A percentile compares a stretch with the other conserved stretches of the same genome.
phyloP scores from a whole-genome alignment of 2,888 invertebrate genomes.

The Thereva unica region DNA sequence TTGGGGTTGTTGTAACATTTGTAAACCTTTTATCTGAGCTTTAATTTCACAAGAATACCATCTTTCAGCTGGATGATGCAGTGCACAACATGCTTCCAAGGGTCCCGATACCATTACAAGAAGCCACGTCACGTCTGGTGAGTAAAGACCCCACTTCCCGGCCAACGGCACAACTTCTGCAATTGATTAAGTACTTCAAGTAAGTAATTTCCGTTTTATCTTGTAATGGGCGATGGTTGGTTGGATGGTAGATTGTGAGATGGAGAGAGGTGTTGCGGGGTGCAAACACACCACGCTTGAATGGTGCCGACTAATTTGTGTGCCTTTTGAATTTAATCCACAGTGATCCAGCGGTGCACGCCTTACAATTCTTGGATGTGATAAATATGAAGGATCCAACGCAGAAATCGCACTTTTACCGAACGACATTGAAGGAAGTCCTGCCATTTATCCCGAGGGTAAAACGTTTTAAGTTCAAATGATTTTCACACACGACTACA shows the following conservation, averaged over 20 bases:
- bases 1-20: neutral
- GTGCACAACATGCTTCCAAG: slow-evolving; percentile 76
- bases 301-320: slow-evolving; percentile 11
- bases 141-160: slow-evolving; percentile 82
- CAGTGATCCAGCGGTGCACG: slow-evolving; percentile 88
- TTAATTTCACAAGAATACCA: slow-evolving; percentile 17
- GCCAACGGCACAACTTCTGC: slow-evolving; percentile 88
- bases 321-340: slow-evolving; percentile 11
- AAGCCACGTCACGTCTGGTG: slow-evolving; percentile 82
- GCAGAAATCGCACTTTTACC: slow-evolving; percentile 88
- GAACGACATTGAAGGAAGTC: slow-evolving; percentile 81
- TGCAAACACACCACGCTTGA: too few species aligned
- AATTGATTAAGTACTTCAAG: slow-evolving; percentile 90
- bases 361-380: slow-evolving; percentile 90
- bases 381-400: slow-evolving; percentile 89
- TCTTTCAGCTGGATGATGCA: slow-evolving; percentile 77
- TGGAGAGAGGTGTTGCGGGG: too few species aligned
- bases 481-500: slow-evolving; percentile 13
- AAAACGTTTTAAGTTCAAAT: slow-evolving; percentile 51
- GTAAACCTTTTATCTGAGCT: slow-evolving; percentile 1
- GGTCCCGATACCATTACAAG: slow-evolving; percentile 83
- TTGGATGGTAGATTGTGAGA: neutral
- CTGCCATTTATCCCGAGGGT: slow-evolving; percentile 89
- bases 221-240: slow-evolving; percentile 1
- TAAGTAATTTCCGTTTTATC: slow-evolving; percentile 58